These are phyloP conservation scores for Diploptera punctata DNA, from an alignment of 2,888 invertebrate genomes.

Conservation along the genomic window DNA sequence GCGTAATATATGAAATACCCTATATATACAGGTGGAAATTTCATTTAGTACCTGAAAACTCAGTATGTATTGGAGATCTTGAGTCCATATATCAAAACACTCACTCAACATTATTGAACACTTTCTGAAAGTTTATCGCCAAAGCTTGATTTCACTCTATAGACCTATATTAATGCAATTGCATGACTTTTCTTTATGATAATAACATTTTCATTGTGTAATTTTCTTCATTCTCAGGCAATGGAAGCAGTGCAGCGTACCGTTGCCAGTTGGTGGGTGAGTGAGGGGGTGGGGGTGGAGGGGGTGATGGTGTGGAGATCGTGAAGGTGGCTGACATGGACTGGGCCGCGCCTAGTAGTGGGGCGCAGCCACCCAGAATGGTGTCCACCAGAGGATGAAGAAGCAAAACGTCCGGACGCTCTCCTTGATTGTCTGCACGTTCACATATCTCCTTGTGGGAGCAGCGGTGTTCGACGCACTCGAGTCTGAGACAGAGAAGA, in stretches of 20 bases:
- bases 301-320: slow-evolving; percentile 57
- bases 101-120: too few species aligned
- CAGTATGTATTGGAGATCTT: too few species aligned
- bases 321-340: slow-evolving; percentile 43
- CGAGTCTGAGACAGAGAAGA: slow-evolving; percentile 95
- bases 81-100: too few species aligned
- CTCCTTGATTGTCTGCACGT: slow-evolving; percentile 99
- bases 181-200: too few species aligned
- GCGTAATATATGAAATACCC: too few species aligned
- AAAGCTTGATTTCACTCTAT: too few species aligned
- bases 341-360: slow-evolving; percentile 41
- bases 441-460: slow-evolving; percentile 98
- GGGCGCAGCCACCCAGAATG: slow-evolving; percentile 47
- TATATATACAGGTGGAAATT: too few species aligned
- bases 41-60: too few species aligned
- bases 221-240: background rate
- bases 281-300: slow-evolving; percentile 49
- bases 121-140: too few species aligned
- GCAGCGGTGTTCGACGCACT: slow-evolving; percentile 99
- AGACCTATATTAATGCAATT: too few species aligned
- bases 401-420: slow-evolving; percentile 99
- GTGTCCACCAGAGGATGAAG: slow-evolving; percentile 91
- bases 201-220: too few species aligned
- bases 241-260: background rate
- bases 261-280: background rate